phyloP scores from a whole-genome alignment of 2,797 vertebrate species.

The Sternarchorhynchus goeldii region DNA sequence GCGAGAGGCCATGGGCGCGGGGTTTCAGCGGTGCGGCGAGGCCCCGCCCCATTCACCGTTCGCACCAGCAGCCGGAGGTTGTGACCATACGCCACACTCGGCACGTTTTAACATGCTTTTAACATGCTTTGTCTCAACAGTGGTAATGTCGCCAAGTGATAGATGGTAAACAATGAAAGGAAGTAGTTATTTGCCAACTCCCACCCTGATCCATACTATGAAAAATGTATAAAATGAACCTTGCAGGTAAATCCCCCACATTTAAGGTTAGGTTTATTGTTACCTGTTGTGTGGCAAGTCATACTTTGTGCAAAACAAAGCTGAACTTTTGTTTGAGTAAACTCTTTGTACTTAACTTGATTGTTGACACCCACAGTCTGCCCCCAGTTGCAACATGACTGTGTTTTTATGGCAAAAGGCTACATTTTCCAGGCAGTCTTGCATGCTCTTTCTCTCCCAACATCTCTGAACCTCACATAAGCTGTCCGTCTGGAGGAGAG shows the following conservation, averaged over 20 bases:
- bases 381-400: slow-evolving; percentile 1
- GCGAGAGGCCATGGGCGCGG: slow-evolving; percentile 34
- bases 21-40: slow-evolving; percentile 1
- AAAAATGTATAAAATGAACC: slow-evolving; percentile 23
- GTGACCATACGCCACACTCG: background rate
- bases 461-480: slow-evolving; percentile 54
- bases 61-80: background rate
- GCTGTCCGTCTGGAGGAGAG: slow-evolving; percentile 45
- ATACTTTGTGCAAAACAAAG: background rate
- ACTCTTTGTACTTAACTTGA: background rate
- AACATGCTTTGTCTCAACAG: background rate
- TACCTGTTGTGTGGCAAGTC: background rate
- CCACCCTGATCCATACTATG: slow-evolving; percentile 7
- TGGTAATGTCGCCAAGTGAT: background rate
- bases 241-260: slow-evolving; percentile 30
- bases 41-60: too few species aligned
- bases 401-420: slow-evolving; percentile 16
- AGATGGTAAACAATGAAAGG: too few species aligned
- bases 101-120: background rate
- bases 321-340: background rate
- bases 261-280: slow-evolving; percentile 28
- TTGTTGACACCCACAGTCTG: background rate
- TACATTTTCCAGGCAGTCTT: slow-evolving; percentile 34
- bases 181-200: too few species aligned
- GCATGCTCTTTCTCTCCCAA: slow-evolving; percentile 25